Evolutionary conservation across 2,113 vertebrate species (phyloP), one percentile per base, ranked within the genome.

Genomic region (Myocastor coypus): DNA sequence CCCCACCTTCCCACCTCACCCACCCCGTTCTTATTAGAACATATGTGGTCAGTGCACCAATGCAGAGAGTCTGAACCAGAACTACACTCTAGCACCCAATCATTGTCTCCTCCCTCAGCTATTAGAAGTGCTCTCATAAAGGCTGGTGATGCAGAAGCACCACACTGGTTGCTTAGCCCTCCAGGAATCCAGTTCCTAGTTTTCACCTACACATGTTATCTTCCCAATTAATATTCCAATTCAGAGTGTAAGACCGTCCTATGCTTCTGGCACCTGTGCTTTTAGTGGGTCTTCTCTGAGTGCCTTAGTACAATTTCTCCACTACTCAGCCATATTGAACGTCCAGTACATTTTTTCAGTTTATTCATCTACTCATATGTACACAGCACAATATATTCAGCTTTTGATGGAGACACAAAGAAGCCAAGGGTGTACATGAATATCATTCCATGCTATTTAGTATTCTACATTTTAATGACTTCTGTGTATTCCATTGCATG

Each of bases 381-480:
- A 87, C 42, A 77, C 9, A 92, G 42, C 26, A 77, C 12, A 55
- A 14, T 92, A 30, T 84, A 87, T 50, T 92, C n/a, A 81, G 26
- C 12, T 90, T 97, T 92, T 90, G 50, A 32, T 82, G 3, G 30
- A 52, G n/a, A 87, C 57, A 78, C n/a, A 80, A 69, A 92, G 19
- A n/a, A 83, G 26, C 66, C 16, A 94, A 37, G 57, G 7, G 17
- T 66, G 17, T n/a, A 59, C 32, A 40, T 86, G 42, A 75, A 42
- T 69, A 78, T 83, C 5, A 24, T 92, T 69, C 7, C 28, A 77
- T 89, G 64, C 46, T 93, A 91, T 68, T 84, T 64, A 93, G 69
- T 77, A 87, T 42, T 88, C 50, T 91, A 73, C 46, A 92, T 89
- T 61, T 85, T 92, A 81, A 50, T 94, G 52, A 32, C 37, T 92